Base-by-base conservation (phyloP, 2,888 invertebrate species). In the Cantharis rufa region DNA sequence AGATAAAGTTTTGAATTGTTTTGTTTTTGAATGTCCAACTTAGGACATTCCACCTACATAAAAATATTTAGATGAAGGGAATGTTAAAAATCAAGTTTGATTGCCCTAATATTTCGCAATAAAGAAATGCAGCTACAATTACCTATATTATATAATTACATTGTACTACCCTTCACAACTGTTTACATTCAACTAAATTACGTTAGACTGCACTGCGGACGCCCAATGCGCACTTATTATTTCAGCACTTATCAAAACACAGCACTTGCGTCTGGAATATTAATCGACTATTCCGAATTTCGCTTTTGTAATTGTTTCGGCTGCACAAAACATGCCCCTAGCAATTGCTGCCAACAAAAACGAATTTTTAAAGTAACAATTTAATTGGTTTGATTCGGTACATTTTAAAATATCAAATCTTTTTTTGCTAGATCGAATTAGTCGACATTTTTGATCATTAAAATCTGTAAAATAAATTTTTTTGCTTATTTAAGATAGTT, bases 241-340 rank as follows among this genome's bases (percentile, higher is more conserved):
- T 81, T 80, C 68, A 78, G 70, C 81, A 79, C 80, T 81, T 79
- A 81, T 81, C 80, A 81, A 81, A 81, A 81, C 71, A 76, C 32
- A 64, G 64, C 70, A 71, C 27, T 78, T 76, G 63, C 71, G 71
- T 48, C 68, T 66, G 71, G 78, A 75, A 78, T 78, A 78, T 78
- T 78, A 78, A 78, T 78, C 24, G 73, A 73, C 70, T 28, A 72
- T 76, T 76, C 71, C 32, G 66, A 70, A 75, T 73, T 76, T 69
- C 64, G 27, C 70, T 76, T 71, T 76, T 24, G 69, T 72, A 76
- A 72, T 69, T 72, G 70, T 70, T 70, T 76, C 70, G 62, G 69
- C 13, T 70, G 63, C 48, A 76, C 48, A 76, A 62, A 62, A 70
- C 64, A 15, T 28, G 69, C 69, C 72, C 69, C 72, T 9, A 27